These are phyloP conservation scores for Standfussiana lucernea DNA, from an alignment of 2,888 invertebrate genomes.

Conservation along the genomic window DNA sequence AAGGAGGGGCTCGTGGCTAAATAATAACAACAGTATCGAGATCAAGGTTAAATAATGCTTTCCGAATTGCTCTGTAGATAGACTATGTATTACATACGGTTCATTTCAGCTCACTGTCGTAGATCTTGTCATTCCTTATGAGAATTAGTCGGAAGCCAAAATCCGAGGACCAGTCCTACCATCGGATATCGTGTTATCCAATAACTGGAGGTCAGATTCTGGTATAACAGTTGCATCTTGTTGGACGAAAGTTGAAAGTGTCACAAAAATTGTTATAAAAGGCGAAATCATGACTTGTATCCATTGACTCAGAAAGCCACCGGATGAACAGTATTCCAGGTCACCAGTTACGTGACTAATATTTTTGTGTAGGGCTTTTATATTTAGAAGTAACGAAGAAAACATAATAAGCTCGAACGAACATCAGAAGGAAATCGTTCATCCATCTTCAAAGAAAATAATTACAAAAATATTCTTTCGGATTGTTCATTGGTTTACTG, in stretches of 20 bases:
- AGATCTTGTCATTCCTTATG: neutral
- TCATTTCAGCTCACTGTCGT: neutral
- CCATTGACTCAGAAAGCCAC: neutral
- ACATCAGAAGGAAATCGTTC: conserved; percentile 2
- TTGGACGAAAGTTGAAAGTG: neutral
- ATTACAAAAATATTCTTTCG: neutral
- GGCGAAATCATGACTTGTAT: neutral
- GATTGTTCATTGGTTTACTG: conserved; percentile 7
- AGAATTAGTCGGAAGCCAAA: too few species aligned
- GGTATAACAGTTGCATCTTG: neutral
- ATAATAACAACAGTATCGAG: neutral
- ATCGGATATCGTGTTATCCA: neutral
- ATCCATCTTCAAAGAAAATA: conserved; percentile 15
- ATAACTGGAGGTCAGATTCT: neutral
- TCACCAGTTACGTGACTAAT: neutral
- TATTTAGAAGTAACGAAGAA: neutral
- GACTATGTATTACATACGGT: neutral
- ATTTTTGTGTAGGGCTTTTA: neutral
- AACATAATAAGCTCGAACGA: neutral
- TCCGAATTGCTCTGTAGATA: neutral
- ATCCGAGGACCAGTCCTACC: neutral
- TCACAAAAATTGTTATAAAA: neutral
- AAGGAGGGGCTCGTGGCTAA: neutral
- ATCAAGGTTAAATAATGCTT: neutral
- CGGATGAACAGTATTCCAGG: neutral